Evolutionary conservation across 2,113 vertebrate species (phyloP).

Genomic region (Hydrolagus affinis): DNA sequence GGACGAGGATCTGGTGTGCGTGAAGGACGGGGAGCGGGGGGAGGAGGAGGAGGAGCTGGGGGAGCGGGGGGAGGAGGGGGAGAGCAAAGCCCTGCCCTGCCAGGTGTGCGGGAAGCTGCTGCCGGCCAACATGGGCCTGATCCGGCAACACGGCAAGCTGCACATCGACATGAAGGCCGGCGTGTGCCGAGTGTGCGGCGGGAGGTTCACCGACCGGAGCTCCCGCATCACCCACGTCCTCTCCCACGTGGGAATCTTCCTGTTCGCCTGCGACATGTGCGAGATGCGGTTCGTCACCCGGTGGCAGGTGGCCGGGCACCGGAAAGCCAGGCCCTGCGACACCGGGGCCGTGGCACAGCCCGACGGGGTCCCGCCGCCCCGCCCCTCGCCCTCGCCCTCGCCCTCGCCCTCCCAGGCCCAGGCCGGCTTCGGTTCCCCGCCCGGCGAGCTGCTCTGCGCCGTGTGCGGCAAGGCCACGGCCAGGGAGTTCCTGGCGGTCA

Average conservation of each 20-base stretch:
- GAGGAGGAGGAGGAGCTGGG: constrained; percentile 42
- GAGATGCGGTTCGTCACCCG: constrained; percentile 81
- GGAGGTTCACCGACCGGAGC: constrained; percentile 70
- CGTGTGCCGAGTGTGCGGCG: constrained; percentile 73
- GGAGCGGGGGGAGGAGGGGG: constrained; percentile 44
- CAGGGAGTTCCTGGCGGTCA: constrained; percentile 73
- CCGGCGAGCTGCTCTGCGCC: constrained; percentile 62
- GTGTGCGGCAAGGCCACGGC: constrained; percentile 69
- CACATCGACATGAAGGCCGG: constrained; percentile 71
- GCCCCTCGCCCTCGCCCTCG: no score
- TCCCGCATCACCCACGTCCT: constrained; percentile 69
- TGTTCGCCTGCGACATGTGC: constrained; percentile 91
- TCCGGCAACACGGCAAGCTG: constrained; percentile 70
- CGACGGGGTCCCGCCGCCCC: constrained; percentile 46
- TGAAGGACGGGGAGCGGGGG: constrained; percentile 59
- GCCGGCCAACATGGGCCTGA: constrained; percentile 67
- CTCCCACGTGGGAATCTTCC: constrained; percentile 80
- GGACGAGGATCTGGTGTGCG: constrained; percentile 75
- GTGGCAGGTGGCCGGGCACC: constrained; percentile 77
- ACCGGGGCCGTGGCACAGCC: constrained; percentile 66
- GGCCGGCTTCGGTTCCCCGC: constrained; percentile 42
- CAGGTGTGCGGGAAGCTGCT: constrained; percentile 73
- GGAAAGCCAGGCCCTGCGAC: constrained; percentile 62
- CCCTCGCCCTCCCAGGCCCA: constrained; percentile 41
- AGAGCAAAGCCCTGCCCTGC: constrained; percentile 61